Evolutionary conservation across 2,888 invertebrate species (phyloP), one percentile per base, ranked within the genome.

Genomic region (Aphrophora alni): DNA sequence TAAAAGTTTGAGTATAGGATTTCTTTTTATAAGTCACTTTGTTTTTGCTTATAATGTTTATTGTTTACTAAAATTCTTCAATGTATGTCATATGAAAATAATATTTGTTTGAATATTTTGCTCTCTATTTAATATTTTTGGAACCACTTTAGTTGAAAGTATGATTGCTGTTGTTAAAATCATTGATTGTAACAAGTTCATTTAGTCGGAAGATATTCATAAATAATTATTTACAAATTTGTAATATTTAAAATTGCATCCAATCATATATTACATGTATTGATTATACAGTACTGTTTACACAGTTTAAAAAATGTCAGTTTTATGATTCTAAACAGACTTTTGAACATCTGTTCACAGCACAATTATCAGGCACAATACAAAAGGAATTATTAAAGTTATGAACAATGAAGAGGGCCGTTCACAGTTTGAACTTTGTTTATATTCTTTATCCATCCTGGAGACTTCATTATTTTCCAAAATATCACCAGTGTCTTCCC

Each of bases 401-500:
- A 59, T 21, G n/a, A 59, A 21, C 59, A 59, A 7, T 7, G 59
- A 59, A 59, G 59, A 59, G 59, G 59, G 59, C 10, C 59, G 59
- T n/a, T 59, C 21, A 21, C 59, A 59, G 59, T 59, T 59, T 5
- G 59, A 59, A 4, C 59, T 59, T n/a, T 21, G 21, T 21, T 59
- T 59, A 59, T 59, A 21, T 21, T 59, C 59, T 3, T 59, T 59
- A 2, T 59, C 59, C 21, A 21, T 59, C 59, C 21, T 3, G 21
- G 59, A 5, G 21, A 59, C 59, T 21, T 59, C 59, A 21, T 59
- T 59, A 21, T n/a, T 59, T 21, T 59, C 59, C 21, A 14, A n/a
- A 25, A 59, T 59, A 3, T 76, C 77, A 14, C 75, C 83, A 24
- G 77, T 80, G 33, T 82, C 84, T 76, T 86, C 86, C 27, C 85